Conservation (phyloP, 1,140 invertebrate species). For the Drosophila parvula region DNA sequence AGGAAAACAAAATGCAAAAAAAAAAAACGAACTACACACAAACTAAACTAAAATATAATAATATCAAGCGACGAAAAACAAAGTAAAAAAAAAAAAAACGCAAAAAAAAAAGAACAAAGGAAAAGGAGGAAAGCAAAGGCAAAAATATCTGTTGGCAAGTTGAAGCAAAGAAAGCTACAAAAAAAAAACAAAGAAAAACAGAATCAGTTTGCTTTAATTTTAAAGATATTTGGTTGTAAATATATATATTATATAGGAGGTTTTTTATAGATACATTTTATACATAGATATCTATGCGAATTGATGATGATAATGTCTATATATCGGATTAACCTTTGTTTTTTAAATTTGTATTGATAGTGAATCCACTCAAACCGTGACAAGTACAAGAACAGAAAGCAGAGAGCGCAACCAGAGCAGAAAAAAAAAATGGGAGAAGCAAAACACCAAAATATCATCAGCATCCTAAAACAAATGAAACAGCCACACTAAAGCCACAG, state of each 20-base stretch:
- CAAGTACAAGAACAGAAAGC: constrained; percentile 39
- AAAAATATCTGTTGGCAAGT: constrained; percentile 11
- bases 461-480: not conserved
- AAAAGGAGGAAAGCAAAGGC: not conserved
- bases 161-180: not conserved
- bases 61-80: constrained; percentile 13
- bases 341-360: constrained; percentile 15
- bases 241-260: constrained; percentile 28
- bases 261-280: constrained; percentile 20
- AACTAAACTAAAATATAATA: constrained; percentile 16
- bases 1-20: constrained; percentile 22
- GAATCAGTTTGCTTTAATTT: constrained; percentile 11
- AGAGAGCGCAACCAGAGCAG: not conserved
- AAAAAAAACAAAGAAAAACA: not conserved
- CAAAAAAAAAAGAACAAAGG: too few relatives aligned
- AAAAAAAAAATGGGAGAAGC: constrained; percentile 1
- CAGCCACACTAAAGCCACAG: constrained; percentile 36
- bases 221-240: constrained; percentile 21
- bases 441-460: constrained; percentile 3
- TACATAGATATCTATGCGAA: constrained; percentile 15
- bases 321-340: constrained; percentile 7
- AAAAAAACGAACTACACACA: constrained; percentile 22
- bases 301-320: constrained; percentile 13
- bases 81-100: not conserved
- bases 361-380: constrained; percentile 33